These are phyloP conservation scores for Saccostrea glomerata DNA, from an alignment of 1,140 invertebrate species.

Conservation along the genomic window DNA sequence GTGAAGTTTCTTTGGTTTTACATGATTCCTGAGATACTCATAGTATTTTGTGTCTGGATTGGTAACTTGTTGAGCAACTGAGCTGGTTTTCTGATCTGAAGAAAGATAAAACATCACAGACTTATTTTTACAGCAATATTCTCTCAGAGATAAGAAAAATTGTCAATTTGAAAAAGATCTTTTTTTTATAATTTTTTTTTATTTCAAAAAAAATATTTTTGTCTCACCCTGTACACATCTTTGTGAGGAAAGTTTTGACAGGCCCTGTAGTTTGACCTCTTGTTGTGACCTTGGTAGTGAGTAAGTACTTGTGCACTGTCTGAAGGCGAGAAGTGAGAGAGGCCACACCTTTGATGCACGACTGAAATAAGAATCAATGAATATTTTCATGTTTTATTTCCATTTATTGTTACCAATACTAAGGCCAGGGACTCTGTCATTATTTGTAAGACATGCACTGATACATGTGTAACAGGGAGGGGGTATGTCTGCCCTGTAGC, in stretches of 20 bases:
- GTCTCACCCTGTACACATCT: background rate
- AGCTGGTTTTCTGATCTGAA: background rate
- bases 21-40: background rate
- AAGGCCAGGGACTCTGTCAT: too few relatives aligned
- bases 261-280: background rate
- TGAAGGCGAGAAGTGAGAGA: constrained; percentile 10
- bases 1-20: constrained; percentile 13
- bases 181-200: too few relatives aligned
- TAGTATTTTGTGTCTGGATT: background rate
- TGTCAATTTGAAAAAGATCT: too few relatives aligned
- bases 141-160: too few relatives aligned
- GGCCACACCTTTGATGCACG: background rate
- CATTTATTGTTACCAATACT: too few relatives aligned
- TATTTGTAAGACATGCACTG: too few relatives aligned
- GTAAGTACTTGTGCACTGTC: background rate
- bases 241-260: background rate
- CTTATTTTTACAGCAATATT: too few relatives aligned
- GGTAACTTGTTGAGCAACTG: background rate
- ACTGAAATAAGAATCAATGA: background rate
- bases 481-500: too few relatives aligned
- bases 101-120: background rate
- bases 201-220: too few relatives aligned
- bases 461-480: too few relatives aligned
- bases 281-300: constrained; percentile 18
- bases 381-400: background rate